Conservation (phyloP, 2,888 invertebrate species). For the Rhabditoides inermis region DNA sequence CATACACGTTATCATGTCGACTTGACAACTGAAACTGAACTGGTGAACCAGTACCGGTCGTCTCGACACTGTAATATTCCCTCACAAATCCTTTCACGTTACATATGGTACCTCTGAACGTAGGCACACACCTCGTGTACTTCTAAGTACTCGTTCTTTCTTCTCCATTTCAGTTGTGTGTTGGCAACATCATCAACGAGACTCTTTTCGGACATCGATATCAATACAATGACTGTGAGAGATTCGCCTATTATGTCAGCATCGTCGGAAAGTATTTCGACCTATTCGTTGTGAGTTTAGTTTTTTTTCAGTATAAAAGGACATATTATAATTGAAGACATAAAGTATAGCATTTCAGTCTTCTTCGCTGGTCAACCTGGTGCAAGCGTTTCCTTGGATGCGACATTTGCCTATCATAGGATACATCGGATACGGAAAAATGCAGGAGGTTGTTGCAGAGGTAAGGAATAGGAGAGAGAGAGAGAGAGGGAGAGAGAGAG, state of each 20-base stretch:
- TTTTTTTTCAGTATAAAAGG: no score
- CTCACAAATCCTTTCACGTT: no score
- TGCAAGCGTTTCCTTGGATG: constrained; percentile 12
- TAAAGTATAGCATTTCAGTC: no score
- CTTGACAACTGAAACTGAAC: no score
- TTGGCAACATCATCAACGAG: constrained; percentile 35
- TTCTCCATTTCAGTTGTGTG: constrained; percentile 16
- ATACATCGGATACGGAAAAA: neutral
- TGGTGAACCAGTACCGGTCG: no score
- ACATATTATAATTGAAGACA: no score
- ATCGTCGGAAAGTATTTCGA: constrained; percentile 7
- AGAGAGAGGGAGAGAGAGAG: no score
- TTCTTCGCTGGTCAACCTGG: constrained; percentile 2
- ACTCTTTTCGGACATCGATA: constrained; percentile 26
- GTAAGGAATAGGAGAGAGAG: no score
- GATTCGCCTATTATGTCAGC: constrained; percentile 16
- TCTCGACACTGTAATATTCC: no score
- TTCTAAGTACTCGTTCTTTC: neutral
- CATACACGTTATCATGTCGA: neutral
- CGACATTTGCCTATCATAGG: neutral
- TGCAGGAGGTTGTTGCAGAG: neutral
- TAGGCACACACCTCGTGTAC: no score
- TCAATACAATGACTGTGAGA: constrained; percentile 13
- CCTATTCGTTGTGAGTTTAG: no score
- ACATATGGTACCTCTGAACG: no score